Evolutionary conservation across 2,113 vertebrate genomes (phyloP).

Genomic region (Corapipo altera): DNA sequence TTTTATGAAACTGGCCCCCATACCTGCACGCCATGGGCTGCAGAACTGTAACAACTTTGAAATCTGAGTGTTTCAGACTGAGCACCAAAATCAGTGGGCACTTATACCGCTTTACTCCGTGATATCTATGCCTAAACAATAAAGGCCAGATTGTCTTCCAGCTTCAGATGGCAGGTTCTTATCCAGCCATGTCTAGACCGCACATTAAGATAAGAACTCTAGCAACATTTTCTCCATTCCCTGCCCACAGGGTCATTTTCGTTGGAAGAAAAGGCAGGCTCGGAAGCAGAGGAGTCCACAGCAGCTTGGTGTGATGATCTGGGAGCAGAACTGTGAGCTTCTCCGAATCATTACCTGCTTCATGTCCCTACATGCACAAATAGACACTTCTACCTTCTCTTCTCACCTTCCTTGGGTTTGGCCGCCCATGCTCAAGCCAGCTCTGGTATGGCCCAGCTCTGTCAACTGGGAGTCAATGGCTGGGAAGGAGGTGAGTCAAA

Average conservation of each 20-base stretch:
- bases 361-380: background rate
- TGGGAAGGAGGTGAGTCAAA: background rate
- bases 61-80: background rate
- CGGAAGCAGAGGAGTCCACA: rapidly evolving
- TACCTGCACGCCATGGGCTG: background rate
- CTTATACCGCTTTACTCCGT: background rate
- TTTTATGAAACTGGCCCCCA: background rate
- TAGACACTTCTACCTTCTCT: background rate
- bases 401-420: background rate
- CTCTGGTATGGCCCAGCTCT: background rate
- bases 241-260: background rate
- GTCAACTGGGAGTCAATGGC: background rate
- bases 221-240: background rate
- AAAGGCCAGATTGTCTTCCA: background rate
- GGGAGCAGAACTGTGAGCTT: background rate
- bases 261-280: background rate
- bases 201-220: background rate
- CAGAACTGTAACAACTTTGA: background rate
- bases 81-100: background rate
- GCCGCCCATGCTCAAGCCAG: background rate
- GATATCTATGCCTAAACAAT: background rate
- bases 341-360: background rate
- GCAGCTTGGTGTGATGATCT: background rate
- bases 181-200: background rate
- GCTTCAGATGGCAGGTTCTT: background rate